Base-by-base conservation (phyloP, 2,113 vertebrate species). In the Ochotona princeps region DNA sequence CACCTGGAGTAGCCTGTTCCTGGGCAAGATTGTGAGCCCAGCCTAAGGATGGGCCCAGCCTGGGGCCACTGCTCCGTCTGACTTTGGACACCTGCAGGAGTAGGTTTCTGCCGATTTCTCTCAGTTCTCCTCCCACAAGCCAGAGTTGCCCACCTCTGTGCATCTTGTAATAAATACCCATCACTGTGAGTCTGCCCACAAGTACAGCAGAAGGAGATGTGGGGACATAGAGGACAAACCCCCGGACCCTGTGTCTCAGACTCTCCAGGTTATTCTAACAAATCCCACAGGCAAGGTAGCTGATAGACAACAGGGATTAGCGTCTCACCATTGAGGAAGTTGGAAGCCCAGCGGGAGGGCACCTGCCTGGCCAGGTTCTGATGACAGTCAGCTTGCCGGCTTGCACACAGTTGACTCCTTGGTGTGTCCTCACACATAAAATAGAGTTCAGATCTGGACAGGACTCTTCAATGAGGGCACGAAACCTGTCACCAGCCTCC, bases 1-100 rank as follows among this genome's bases (percentile, higher is more conserved):
- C 20, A 98, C 98, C 2, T 98, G 95, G 96, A 98, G 97, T 94
- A 97, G 98, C 23, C 97, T 99, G 54, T 99, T 99, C 95, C 97
- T 99, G 96, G 99, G 98, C 96, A 99, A 98, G 97, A 97, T 99
- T 84, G 93, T 80, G 92, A 97, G 98, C 84, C 99, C 98, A 0
- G 69, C 94, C 32, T 94, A 67, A 85, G 44, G 23, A 5, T 0
- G 1, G 0, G 0, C 2, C 14, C 49, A 18, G n/a, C 14, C 1
- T 0, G 75, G 44, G 75, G 18, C 61, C 54, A 9, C 5, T 3
- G 38, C 21, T 1, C 51, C 20, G 0, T 13, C 65, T 72, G 79
- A 66, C 76, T 67, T 65, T 38, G 61, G n/a, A 47, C 30, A 20
- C 12, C 8, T 8, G 28, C 32, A 61, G 11, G 10, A 17, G 25